Conservation (phyloP, 2,888 invertebrate species). For the Disparrhopalites patrizii region DNA sequence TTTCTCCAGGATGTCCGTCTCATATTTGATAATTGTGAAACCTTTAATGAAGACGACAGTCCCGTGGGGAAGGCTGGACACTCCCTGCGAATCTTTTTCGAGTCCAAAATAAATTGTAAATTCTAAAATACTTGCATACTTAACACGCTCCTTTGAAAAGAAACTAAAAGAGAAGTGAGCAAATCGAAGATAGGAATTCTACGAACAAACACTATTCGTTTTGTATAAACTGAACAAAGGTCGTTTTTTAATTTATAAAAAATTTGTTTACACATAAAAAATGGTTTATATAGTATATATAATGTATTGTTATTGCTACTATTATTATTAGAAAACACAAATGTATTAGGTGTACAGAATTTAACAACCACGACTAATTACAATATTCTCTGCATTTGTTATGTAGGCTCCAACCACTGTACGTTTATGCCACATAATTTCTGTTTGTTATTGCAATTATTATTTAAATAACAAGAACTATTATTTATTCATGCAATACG, state of each 20-base stretch:
- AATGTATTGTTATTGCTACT: constrained; percentile 1
- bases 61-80: constrained; percentile 96
- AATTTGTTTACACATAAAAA: constrained; percentile 20
- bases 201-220: constrained; percentile 7
- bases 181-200: background rate
- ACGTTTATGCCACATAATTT: too few relatives aligned
- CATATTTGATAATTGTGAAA: constrained; percentile 96
- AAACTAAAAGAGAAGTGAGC: background rate
- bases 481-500: too few relatives aligned
- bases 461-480: too few relatives aligned
- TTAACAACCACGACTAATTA: too few relatives aligned
- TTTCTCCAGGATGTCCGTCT: constrained; percentile 88
- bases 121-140: background rate
- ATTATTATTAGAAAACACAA: background rate
- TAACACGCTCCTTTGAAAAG: background rate
- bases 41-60: constrained; percentile 97
- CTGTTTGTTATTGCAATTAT: too few relatives aligned
- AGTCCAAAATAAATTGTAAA: constrained; percentile 54
- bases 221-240: constrained; percentile 20
- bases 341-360: too few relatives aligned
- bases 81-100: constrained; percentile 87
- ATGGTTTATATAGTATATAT: constrained; percentile 11
- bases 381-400: too few relatives aligned
- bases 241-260: constrained; percentile 18
- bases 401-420: too few relatives aligned